Evolutionary conservation across 92 coral and sea anemone genomes (phyloP).

Genomic region (Zoanthus sansibaricus): DNA sequence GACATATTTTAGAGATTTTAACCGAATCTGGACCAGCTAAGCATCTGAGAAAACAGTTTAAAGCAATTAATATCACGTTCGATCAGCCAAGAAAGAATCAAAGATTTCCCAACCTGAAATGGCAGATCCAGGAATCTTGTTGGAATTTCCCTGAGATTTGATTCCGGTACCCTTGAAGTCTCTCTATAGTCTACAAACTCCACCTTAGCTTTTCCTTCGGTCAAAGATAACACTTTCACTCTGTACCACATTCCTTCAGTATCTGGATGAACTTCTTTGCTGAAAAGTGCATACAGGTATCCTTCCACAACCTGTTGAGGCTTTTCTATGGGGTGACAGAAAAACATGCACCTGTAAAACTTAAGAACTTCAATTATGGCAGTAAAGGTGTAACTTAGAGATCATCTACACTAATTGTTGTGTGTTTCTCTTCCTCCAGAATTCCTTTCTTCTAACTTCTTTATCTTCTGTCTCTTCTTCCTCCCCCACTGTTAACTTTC

Average conservation of each 20-base stretch:
- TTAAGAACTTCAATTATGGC: too few relatives aligned
- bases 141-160: conserved; percentile 76
- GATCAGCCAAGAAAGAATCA: not conserved
- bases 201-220: conserved; percentile 65
- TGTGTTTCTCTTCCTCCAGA: too few relatives aligned
- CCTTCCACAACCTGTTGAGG: conserved; percentile 64
- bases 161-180: conserved; percentile 56
- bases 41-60: not conserved
- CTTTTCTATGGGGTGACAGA: conserved; percentile 30
- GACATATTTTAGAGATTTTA: too few relatives aligned
- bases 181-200: conserved; percentile 97
- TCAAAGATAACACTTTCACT: conserved; percentile 73
- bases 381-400: too few relatives aligned
- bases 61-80: not conserved
- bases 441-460: too few relatives aligned
- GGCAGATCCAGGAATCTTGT: conserved; percentile 87
- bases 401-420: too few relatives aligned
- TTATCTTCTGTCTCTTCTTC: too few relatives aligned
- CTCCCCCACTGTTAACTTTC: too few relatives aligned
- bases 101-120: conserved; percentile 74
- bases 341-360: too few relatives aligned
- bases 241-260: conserved; percentile 89
- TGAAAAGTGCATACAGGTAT: conserved; percentile 76
- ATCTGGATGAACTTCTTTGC: conserved; percentile 84
- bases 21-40: not conserved